Evolutionary conservation across 2,113 vertebrate species (phyloP), one percentile per base, ranked within the genome.

Genomic region (Zootoca vivipara): DNA sequence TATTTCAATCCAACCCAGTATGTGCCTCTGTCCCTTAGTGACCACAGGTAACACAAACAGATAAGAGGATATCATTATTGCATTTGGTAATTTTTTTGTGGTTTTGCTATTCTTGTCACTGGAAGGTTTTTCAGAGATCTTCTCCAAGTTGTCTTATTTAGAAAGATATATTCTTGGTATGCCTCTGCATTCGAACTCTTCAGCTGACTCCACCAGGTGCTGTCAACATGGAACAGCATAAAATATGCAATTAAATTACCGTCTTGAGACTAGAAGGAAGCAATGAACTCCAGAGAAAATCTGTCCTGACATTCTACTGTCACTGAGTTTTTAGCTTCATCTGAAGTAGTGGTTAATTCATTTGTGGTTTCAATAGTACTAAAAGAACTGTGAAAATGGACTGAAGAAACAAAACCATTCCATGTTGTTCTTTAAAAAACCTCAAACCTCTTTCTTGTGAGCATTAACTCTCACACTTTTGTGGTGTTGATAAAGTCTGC

Each of bases 271-370:
- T 0, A 82, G 86, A 5, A 5, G 86, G 9, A 0, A 81, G n/a
- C 9, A 78, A 58, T 3, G 65, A 15, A 2, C 15, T 80, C 30
- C 18, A 42, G 10, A 40, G 65, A 30, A 85, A 86, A 90, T 78
- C 81, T 83, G 38, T 82, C 87, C 58, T n/a, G 82, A 16, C 81
- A 88, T 46, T 85, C n/a, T 67, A 28, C 20, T 85, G 74, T 7
- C 2, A 0, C 10, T 3, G 3, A 46, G 81, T 77, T 87, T 86
- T 82, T 35, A 46, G 28, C 40, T 89, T 72, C 20, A 89, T 73
- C 65, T 38, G 52, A 62, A 70, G 58, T n/a, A 77, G 2, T 15
- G 35, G 35, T 40, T 5, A 24, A 79, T 73, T 85, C 67, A 42
- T 20, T 72, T 84, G 40, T 52, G 22, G 5, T 79, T 85, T 85